Evolutionary conservation across 1,140 invertebrate genomes (phyloP).

Genomic region (Kradibia gibbosae): DNA sequence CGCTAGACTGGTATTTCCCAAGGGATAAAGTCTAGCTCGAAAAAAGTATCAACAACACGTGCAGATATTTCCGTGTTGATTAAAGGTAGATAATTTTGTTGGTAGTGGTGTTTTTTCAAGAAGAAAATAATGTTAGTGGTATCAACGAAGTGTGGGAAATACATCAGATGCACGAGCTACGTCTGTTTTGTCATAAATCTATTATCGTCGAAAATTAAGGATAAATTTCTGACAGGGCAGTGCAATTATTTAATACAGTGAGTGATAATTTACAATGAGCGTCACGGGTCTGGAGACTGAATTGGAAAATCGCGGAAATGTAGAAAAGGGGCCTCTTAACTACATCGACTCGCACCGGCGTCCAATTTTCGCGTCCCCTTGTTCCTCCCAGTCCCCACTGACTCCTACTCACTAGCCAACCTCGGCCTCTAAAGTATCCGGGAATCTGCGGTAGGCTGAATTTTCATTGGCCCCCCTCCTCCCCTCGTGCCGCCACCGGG

Average conservation of each 20-base stretch:
- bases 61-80: no score
- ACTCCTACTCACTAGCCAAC: slow-evolving; percentile 10
- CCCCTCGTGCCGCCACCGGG: no score
- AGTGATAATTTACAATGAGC: slow-evolving; percentile 17
- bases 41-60: no score
- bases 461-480: no score
- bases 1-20: no score
- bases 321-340: neutral
- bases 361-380: neutral
- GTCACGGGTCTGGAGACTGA: neutral
- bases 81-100: no score
- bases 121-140: no score
- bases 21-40: no score
- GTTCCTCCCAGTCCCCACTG: neutral
- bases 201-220: neutral
- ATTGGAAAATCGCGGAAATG: neutral
- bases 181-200: slow-evolving; percentile 22
- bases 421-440: no score
- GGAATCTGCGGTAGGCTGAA: no score
- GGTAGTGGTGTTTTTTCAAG: no score
- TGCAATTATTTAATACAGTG: neutral
- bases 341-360: neutral
- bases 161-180: neutral
- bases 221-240: neutral
- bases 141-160: neutral